Evolutionary conservation across 2,113 vertebrate genomes (phyloP).

Genomic region (Lontra canadensis): DNA sequence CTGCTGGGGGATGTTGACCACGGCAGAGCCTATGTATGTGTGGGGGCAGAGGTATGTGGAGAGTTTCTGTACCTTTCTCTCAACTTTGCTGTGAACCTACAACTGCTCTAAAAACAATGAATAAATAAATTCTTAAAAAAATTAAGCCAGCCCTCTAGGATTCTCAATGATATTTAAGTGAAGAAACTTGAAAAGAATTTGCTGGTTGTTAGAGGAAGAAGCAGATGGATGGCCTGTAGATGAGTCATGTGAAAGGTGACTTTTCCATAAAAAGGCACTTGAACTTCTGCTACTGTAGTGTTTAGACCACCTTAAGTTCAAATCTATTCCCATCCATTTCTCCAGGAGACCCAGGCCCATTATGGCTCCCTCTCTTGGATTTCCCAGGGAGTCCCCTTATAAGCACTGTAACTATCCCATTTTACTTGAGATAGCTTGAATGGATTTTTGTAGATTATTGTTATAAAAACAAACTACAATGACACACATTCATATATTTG

Average conservation of each 20-base stretch:
- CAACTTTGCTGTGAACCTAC: not conserved
- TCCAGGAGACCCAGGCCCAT: not conserved
- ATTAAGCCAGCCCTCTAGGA: not conserved
- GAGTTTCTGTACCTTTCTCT: not conserved
- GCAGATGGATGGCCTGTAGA: not conserved
- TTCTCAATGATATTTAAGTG: slow-evolving; percentile 25
- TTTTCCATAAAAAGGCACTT: not conserved
- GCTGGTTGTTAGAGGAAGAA: slow-evolving; percentile 7
- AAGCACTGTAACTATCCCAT: not conserved
- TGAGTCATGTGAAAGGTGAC: slow-evolving; percentile 53
- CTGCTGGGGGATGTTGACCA: not conserved
- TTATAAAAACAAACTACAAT: not conserved
- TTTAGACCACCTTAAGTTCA: slow-evolving; percentile 2
- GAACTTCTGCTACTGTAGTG: not conserved
- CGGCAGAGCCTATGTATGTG: not conserved
- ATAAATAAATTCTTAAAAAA: not conserved
- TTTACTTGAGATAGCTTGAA: not conserved
- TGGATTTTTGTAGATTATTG: not conserved
- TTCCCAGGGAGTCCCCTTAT: not conserved
- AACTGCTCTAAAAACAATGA: not conserved
- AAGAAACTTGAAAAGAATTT: slow-evolving; percentile 45
- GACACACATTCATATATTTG: not conserved
- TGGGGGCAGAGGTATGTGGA: not conserved
- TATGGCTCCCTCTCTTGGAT: not conserved
- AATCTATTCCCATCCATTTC: not conserved